phyloP scores from a whole-genome alignment of 1,140 invertebrate genomes.

The Phymorhynchus buccinoides region DNA sequence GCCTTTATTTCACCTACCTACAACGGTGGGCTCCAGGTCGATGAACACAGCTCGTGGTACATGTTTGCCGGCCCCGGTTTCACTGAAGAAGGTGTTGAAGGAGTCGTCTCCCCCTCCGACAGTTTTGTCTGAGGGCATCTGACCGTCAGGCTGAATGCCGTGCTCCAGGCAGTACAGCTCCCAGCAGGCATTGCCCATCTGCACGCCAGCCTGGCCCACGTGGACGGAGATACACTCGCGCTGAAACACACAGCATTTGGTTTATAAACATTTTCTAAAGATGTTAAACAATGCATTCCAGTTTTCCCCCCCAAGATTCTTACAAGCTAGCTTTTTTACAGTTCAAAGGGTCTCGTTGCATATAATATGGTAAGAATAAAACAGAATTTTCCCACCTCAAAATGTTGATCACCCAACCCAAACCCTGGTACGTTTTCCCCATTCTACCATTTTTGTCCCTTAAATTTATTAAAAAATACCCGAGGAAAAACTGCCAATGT shows the following conservation, averaged over 20 bases:
- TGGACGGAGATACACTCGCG: slow-evolving; percentile 88
- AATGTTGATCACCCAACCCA: too few relatives aligned
- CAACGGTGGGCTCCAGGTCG: slow-evolving; percentile 86
- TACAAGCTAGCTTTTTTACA: too few relatives aligned
- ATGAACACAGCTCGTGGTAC: slow-evolving; percentile 88
- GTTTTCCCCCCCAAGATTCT: too few relatives aligned
- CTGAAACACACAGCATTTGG: slow-evolving; percentile 41
- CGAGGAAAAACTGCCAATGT: too few relatives aligned
- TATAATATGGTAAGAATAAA: too few relatives aligned
- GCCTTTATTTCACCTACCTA: slow-evolving; percentile 70
- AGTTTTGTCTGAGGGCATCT: slow-evolving; percentile 70
- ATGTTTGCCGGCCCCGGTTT: slow-evolving; percentile 84
- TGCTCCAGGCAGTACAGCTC: slow-evolving; percentile 91
- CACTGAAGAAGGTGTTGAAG: slow-evolving; percentile 92
- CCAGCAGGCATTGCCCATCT: slow-evolving; percentile 78
- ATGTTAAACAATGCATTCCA: too few relatives aligned
- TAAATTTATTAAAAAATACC: too few relatives aligned
- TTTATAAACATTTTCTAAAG: too few relatives aligned
- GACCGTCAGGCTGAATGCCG: slow-evolving; percentile 89
- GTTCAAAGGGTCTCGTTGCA: too few relatives aligned
- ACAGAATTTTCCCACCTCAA: too few relatives aligned
- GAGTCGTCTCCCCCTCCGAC: slow-evolving; percentile 82
- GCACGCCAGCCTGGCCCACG: slow-evolving; percentile 89
- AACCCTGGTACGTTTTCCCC: too few relatives aligned
- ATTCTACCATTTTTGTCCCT: too few relatives aligned